Base-by-base conservation (phyloP, 2,113 vertebrate genomes). In the Recurvirostra avosetta region DNA sequence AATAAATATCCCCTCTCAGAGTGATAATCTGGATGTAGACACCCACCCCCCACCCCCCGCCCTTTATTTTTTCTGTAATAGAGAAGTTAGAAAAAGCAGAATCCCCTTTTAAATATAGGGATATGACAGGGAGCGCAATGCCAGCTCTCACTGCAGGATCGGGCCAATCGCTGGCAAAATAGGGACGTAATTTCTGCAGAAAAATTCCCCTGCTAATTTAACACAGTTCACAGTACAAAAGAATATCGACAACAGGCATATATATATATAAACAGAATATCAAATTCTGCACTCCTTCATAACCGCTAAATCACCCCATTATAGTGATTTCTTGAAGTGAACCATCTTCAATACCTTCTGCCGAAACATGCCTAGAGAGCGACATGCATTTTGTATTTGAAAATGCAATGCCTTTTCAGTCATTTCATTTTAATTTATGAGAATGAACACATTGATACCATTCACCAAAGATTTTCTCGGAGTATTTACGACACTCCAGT, bases 1-100 rank as follows among this genome's bases (percentile, higher is more conserved):
- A 65, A 63, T 3, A 58, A 61, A 29, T 38, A 72, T 8, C 11
- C 43, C 63, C 41, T 52, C 80, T 82, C 80, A 61, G 26, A 75
- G 34, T 16, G 52, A 56, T 45, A 68, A 79, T 21, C 25, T 32
- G 34, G 25, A 61, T 45, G 36, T 47, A 16, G 43, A 81, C 9
- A 5, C 0, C 3, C 5, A 16, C 2, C 1, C 2, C 2, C 1
- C 45, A 20, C 38, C 29, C 15, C 10, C 21, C 18, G 9, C 21
- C 34, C 22, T 38, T 56, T 23, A 84, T 79, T 90, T 76, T 82
- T 47, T 11, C n/a, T 36, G 30, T 25, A 50, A 65, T 6, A 66
- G 79, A 56, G 40, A 75, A 79, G 21, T 6, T 2, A 4, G 59
- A 27, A 74, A 93, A 86, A 88, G 52, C 65, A 90, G 55, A 71